phyloP scores from a whole-genome alignment of 1,140 invertebrate genomes.

The Dreissena rostriformis region DNA sequence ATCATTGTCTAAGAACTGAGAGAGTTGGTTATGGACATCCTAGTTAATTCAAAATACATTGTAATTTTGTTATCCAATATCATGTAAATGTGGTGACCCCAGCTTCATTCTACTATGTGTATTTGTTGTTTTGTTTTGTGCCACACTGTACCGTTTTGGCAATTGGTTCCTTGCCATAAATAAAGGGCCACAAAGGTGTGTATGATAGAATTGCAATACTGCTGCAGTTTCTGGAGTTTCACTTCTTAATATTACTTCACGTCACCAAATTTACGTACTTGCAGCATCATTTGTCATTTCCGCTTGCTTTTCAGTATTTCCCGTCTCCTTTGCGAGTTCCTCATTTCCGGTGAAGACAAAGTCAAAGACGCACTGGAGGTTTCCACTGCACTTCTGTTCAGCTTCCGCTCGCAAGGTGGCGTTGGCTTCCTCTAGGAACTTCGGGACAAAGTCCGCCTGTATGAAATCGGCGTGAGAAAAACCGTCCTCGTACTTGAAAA shows the following conservation, averaged over 20 bases:
- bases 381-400: slow-evolving; percentile 36
- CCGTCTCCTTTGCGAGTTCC: slow-evolving; percentile 34
- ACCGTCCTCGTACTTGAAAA: slow-evolving; percentile 53
- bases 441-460: slow-evolving; percentile 51
- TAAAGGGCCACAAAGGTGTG: no score
- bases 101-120: no score
- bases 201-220: no score
- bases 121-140: no score
- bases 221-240: no score
- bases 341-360: slow-evolving; percentile 54
- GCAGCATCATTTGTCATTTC: not conserved
- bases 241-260: no score
- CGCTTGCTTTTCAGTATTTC: slow-evolving; percentile 2
- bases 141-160: no score
- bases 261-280: not conserved
- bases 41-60: not conserved
- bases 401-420: slow-evolving; percentile 11
- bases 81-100: no score
- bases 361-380: slow-evolving; percentile 57
- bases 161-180: no score
- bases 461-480: slow-evolving; percentile 42
- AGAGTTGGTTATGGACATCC: not conserved
- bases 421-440: slow-evolving; percentile 49
- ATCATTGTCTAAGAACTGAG: not conserved
- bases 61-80: no score